Percentiles rank a stretch among this genome's conserved stretches.
Evolutionary conservation across 2,113 vertebrate species (phyloP).

Genomic region (Kryptolebias marmoratus): DNA sequence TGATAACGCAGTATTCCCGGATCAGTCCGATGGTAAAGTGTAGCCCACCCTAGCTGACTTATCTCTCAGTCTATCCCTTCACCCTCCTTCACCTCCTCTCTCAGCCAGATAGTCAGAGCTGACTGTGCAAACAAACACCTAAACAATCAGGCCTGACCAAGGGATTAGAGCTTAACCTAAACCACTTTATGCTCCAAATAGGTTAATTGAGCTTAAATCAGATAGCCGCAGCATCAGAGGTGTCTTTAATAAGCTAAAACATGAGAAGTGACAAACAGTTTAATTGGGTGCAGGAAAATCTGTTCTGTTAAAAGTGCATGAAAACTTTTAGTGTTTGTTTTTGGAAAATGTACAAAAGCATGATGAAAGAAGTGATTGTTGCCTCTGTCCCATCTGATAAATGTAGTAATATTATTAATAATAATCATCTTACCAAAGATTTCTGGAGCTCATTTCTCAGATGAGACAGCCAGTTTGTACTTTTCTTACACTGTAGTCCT

Average conservation of each 20-base stretch:
- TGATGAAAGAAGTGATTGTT: conserved; percentile 52
- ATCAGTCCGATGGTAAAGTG: conserved; percentile 98
- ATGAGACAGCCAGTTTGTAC: conserved; percentile 52
- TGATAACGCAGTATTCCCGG: conserved; percentile 96
- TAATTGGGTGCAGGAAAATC: conserved; percentile 25
- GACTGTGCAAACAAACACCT: conserved; percentile 53
- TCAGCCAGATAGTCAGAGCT: conserved; percentile 64
- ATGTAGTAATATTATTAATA: not conserved
- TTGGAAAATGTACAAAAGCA: conserved; percentile 63
- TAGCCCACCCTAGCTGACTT: conserved; percentile 84
- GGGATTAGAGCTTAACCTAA: not conserved
- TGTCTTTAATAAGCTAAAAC: not conserved
- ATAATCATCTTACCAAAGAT: too few relatives aligned
- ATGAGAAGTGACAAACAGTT: conserved; percentile 7
- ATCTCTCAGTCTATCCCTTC: conserved; percentile 78
- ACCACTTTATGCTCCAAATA: not conserved
- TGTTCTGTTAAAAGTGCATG: conserved; percentile 60
- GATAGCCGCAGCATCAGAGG: not conserved
- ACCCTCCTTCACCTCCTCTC: conserved; percentile 73
- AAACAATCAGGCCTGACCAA: conserved; percentile 54
- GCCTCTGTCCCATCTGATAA: conserved; percentile 61
- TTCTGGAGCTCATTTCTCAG: conserved; percentile 20
- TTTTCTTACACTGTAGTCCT: conserved; percentile 56
- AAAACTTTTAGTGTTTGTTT: conserved; percentile 65
- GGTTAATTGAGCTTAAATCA: not conserved